Percentiles rank a stretch among this genome's conserved stretches.
Evolutionary conservation across 2,113 vertebrate genomes (phyloP).

Genomic region (Neolamprologus variostigma): DNA sequence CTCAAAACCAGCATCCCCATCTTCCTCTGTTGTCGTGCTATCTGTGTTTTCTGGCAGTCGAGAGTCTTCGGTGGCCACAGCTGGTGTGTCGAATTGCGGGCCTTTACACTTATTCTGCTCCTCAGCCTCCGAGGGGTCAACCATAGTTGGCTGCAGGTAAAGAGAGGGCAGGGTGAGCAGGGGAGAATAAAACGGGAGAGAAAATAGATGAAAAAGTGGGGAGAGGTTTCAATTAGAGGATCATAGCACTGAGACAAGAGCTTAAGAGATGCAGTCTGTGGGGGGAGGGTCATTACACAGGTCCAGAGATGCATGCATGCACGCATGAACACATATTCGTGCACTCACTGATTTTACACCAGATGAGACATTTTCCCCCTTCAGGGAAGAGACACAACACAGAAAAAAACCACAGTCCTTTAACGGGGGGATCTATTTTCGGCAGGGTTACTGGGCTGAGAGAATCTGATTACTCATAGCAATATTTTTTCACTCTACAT

Average conservation of each 20-base stretch:
- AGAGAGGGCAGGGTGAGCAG: neutral
- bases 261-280: slow-evolving; percentile 38
- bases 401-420: slow-evolving; percentile 23
- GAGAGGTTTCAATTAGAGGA: slow-evolving; percentile 39
- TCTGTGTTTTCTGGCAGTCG: slow-evolving; percentile 50
- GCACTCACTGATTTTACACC: slow-evolving; percentile 29
- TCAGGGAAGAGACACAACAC: slow-evolving; percentile 50
- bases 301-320: slow-evolving; percentile 35
- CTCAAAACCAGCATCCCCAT: slow-evolving; percentile 42
- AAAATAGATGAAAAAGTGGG: neutral
- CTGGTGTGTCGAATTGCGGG: slow-evolving; percentile 36
- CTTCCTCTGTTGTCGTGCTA: slow-evolving; percentile 44
- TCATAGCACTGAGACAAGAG: slow-evolving; percentile 22
- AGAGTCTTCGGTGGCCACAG: slow-evolving; percentile 48
- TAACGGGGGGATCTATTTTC: slow-evolving; percentile 49
- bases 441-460: slow-evolving; percentile 52
- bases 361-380: slow-evolving; percentile 46
- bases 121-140: slow-evolving; percentile 72
- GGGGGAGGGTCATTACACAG: slow-evolving; percentile 29
- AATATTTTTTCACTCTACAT: slow-evolving; percentile 39
- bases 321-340: slow-evolving; percentile 55
- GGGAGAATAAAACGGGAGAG: neutral
- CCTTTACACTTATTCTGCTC: slow-evolving; percentile 64
- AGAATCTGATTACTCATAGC: slow-evolving; percentile 47
- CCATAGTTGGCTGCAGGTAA: slow-evolving; percentile 62